Evolutionary conservation across 53 echinoderm and acorn worm species (phyloP).

Genomic region (Mesocentrotus franciscanus): DNA sequence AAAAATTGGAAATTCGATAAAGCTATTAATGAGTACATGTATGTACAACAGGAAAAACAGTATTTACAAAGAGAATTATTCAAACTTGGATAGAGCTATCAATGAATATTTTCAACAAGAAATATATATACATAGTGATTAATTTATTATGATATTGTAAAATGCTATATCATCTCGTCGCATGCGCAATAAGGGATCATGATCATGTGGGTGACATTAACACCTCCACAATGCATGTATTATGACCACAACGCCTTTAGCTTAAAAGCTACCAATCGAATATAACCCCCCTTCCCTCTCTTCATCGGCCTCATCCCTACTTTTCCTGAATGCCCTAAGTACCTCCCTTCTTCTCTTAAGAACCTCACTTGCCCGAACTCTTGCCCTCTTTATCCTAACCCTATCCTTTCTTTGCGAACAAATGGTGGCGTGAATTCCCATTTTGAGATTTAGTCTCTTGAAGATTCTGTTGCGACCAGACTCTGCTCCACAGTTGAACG

Average conservation of each 20-base stretch:
- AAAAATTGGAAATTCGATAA: no score
- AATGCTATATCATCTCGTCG: no score
- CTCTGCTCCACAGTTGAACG: no score
- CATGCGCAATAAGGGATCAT: not conserved
- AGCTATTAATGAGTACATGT: no score
- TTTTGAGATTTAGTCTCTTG: not conserved
- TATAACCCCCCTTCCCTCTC: not conserved
- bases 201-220: no score
- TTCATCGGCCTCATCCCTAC: not conserved
- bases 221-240: no score
- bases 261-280: not conserved
- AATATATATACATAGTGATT: not conserved
- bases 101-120: not conserved
- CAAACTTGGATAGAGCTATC: no score
- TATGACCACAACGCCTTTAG: not conserved
- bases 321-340: constrained; percentile 5
- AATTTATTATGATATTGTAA: no score
- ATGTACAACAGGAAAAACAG: no score
- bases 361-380: not conserved
- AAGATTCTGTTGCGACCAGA: not conserved
- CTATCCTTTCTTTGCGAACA: not conserved
- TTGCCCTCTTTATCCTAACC: not conserved
- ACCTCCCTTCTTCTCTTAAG: no score
- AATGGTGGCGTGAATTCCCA: not conserved
- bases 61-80: no score